Evolutionary conservation across 2,888 invertebrate genomes (phyloP).

Genomic region (Eupithecia tripunctaria): DNA sequence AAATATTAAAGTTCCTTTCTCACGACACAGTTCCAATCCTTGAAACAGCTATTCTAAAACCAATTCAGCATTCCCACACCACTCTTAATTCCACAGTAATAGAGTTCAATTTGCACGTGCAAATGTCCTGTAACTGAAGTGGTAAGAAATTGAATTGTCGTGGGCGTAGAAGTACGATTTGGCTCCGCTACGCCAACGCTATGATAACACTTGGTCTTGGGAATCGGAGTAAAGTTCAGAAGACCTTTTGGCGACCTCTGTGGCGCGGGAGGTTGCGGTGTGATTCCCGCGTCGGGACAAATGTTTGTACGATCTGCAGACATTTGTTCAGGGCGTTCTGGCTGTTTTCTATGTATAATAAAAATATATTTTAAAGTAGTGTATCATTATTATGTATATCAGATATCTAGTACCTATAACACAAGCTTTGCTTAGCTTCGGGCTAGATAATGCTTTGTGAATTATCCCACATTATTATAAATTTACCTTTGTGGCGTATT

Average conservation of each 20-base stretch:
- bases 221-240: slow-evolving; percentile 6
- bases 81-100: neutral
- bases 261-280: neutral
- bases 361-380: too few relatives aligned
- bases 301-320: too few relatives aligned
- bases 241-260: too few relatives aligned
- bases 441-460: too few relatives aligned
- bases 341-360: too few relatives aligned
- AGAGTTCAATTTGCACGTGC: slow-evolving; percentile 4
- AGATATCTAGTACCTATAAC: too few relatives aligned
- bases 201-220: slow-evolving; percentile 8
- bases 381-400: too few relatives aligned
- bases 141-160: slow-evolving; percentile 30
- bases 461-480: too few relatives aligned
- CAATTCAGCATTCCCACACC: neutral
- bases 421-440: too few relatives aligned
- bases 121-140: slow-evolving; percentile 42
- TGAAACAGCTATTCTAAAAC: neutral
- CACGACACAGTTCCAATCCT: slow-evolving; percentile 3
- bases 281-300: neutral
- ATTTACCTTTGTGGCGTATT: too few relatives aligned
- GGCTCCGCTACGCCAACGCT: slow-evolving; percentile 4
- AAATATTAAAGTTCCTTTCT: neutral
- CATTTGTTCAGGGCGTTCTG: too few relatives aligned
- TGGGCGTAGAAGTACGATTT: slow-evolving; percentile 18